phyloP scores from a whole-genome alignment of 2,113 vertebrate species.

The Hyperopisus bebe region DNA sequence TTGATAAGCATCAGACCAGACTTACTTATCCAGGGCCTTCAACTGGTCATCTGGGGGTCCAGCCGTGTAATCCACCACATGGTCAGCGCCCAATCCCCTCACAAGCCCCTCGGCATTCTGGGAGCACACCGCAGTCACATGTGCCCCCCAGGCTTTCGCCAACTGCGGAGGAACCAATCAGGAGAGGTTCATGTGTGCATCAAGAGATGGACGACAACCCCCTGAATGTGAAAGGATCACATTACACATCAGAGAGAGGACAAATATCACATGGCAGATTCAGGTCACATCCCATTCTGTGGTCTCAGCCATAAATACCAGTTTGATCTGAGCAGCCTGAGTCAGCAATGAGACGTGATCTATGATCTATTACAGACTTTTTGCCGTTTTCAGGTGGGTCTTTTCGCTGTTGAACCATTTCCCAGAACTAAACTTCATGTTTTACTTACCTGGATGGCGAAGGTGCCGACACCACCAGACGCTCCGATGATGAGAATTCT shows the following conservation, averaged over 20 bases:
- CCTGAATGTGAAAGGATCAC: neutral
- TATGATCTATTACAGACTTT: neutral
- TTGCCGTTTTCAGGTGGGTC: neutral
- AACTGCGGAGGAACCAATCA: constrained; percentile 59
- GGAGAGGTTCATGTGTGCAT: neutral
- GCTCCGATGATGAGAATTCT: constrained; percentile 88
- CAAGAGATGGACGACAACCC: neutral
- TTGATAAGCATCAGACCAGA: neutral
- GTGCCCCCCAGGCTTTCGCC: constrained; percentile 84
- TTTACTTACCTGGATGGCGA: constrained; percentile 79
- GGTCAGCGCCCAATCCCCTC: constrained; percentile 76
- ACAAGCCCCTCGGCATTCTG: constrained; percentile 72
- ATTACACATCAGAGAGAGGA: neutral
- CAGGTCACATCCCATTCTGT: neutral
- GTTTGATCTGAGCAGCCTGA: neutral
- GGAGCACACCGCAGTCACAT: constrained; percentile 90
- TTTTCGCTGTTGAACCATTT: neutral
- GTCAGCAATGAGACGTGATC: neutral
- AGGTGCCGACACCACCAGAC: constrained; percentile 91
- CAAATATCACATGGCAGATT: neutral
- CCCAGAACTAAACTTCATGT: neutral
- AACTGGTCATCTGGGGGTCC: constrained; percentile 67
- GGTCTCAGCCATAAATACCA: neutral
- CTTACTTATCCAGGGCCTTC: constrained; percentile 68
- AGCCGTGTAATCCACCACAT: constrained; percentile 78